These are phyloP conservation scores for Syndactyla subalaris DNA, from an alignment of 2,797 vertebrate species.

Conservation along the genomic window DNA sequence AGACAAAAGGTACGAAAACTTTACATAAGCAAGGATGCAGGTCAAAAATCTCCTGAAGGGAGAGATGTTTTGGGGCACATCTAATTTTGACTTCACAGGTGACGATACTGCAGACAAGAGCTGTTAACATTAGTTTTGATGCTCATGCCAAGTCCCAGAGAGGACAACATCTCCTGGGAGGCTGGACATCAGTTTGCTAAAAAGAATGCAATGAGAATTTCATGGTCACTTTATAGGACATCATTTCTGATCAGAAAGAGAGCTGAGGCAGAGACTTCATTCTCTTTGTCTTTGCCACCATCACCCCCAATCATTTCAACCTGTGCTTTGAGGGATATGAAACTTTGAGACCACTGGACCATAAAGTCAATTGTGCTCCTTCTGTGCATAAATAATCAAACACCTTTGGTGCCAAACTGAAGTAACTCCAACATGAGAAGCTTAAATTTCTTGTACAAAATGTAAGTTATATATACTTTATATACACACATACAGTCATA, in stretches of 20 bases:
- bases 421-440: not conserved
- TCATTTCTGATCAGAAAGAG: not conserved
- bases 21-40: not conserved
- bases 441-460: not conserved
- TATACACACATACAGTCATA: not conserved
- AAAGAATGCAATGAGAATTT: not conserved
- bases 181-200: not conserved
- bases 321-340: not conserved
- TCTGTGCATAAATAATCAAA: not conserved
- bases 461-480: not conserved
- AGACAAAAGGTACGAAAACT: not conserved
- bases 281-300: not conserved
- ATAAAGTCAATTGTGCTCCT: not conserved
- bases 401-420: not conserved
- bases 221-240: not conserved
- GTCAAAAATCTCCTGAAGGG: conserved; percentile 33
- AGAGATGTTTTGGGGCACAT: not conserved
- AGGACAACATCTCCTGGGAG: not conserved
- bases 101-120: not conserved
- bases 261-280: not conserved
- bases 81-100: not conserved
- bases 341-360: not conserved
- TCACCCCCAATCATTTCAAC: not conserved
- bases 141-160: not conserved
- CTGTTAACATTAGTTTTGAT: fast-evolving